Evolutionary conservation across 2,888 invertebrate species (phyloP), one percentile per base, ranked within the genome.

Genomic region (Atethmia centrago): DNA sequence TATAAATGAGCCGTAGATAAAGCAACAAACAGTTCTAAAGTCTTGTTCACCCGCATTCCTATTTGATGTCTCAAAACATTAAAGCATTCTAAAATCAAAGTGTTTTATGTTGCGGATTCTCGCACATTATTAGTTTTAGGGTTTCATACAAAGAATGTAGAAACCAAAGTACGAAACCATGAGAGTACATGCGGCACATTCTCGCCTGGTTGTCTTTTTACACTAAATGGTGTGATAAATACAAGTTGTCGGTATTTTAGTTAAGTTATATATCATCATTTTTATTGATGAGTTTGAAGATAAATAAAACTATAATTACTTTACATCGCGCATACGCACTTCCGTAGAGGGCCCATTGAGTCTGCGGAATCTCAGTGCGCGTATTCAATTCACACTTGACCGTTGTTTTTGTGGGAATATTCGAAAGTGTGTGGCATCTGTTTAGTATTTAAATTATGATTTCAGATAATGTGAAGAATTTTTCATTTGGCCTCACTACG

Each of bases 401-500:
- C 45, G 45, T 47, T 63, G 55, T 71, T 80, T 71, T 64, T 68
- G 59, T 55, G 45, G 56, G 56, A 70, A 70, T 79, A 72, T 55
- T 79, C 49, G 62, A 76, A 74, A 82, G 65, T 71, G 55, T 70
- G 66, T 70, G 58, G 63, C 79, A 70, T 75, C 69, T 78, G 79
- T 82, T 75, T 84, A 77, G 75, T 55, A 77, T 84, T 84, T 77
- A 76, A 80, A 83, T 81, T 78, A 79, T 81, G 63, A 74, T 80
- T 77, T 68, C 61, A 77, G 72, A 84, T 74, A 84, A 71, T 77
- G 83, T 68, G 75, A 67, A 77, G 72, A 71, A 68, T 77, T 85
- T 82, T 81, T 78, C 74, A 80, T 78, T 84, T 75, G 76, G 65
- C 77, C 67, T 74, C 68, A 71, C 72, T 70, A 63, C 70, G 79